Evolutionary conservation across 2,888 invertebrate species (phyloP), one percentile per base, ranked within the genome.

Genomic region (Idaea straminata): DNA sequence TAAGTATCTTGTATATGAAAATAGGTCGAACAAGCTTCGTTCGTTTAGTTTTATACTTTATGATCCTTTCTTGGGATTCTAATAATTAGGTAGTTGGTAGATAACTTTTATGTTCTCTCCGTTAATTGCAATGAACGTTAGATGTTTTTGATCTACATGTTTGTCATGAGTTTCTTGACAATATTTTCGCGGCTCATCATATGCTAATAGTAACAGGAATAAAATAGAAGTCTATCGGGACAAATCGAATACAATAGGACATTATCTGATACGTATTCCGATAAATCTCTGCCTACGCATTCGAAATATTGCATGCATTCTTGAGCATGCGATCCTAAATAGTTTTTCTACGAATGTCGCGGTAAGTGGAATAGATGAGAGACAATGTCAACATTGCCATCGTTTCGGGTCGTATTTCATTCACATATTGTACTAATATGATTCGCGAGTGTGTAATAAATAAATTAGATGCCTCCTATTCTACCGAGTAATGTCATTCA

Each of bases 261-360:
- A 83, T 83, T 82, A 79, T 76, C 75, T 69, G 78, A 77, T 83
- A 77, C 70, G 75, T 80, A 78, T 79, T 79, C 74, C 75, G 79
- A 82, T 82, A 81, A 81, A 81, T 80, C 77, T 77, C 80, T 47
- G 77, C 84, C 83, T 83, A 84, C 85, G 80, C 84, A 72, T 77
- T 78, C 73, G 67, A 80, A 78, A 81, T 79, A 77, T 78, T 79
- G 76, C 72, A 77, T 71, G 67, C 69, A 74, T 77, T 73, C 74
- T 79, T 79, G 77, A 74, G 78, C 76, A 75, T 80, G 80, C 77
- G 77, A 78, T 84, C 78, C 81, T 78, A 82, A 85, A 83, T 77
- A 76, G 76, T 65, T 75, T 77, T 87, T 86, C 85, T 80, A 75
- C 79, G 85, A 87, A 86, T 78, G 75, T 77, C 73, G 71, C 76